Evolutionary conservation across 1,140 invertebrate species (phyloP), one percentile per base, ranked within the genome.

Genomic region (Triops cancriformis): DNA sequence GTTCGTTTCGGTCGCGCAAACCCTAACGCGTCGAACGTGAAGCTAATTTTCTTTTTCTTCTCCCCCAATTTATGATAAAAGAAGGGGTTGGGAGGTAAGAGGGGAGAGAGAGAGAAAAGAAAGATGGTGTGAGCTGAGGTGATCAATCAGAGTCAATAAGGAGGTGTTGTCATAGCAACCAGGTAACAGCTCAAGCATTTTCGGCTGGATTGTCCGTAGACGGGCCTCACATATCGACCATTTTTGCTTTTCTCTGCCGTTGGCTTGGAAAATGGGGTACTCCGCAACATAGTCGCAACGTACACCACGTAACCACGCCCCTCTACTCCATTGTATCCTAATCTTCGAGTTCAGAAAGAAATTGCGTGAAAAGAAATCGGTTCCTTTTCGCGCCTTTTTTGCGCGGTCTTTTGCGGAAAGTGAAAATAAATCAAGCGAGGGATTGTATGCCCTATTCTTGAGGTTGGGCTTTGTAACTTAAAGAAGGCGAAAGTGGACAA

Each of bases 91-190:
- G 23, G 4, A 6, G 51, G 18, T 6, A 18, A 64, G 23, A 14
- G 51, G 1, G 14, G 51, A 64, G 51, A n/a, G 31, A 37, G 18
- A 23, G 18, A 64, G 14, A 64, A 23, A 6, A 64, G 14, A 64
- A 23, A 6, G 51, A 64, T 64, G 14, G 51, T 64, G 51, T 64
- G 51, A 18, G 51, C 51, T 23, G 23, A 64, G 51, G 51, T 64
- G 51, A 64, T 64, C 51, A 64, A 64, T 64, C 51, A 64, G 51
- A 64, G 51, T 64, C 51, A 64, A 64, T 64, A 64, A 64, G 51
- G 51, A 64, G 51, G 51, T 64, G 51, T 64, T 64, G 51, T 23
- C 51, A 64, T 64, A 64, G 51, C 51, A 64, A 64, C 51, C 51
- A 23, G 51, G 18, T 23, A 64, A 23, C 14, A 23, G 51, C 18